Evolutionary conservation across 92 coral and sea anemone species (phyloP), one percentile per base, ranked within the genome.

Genomic region (Palythoa grandiflora): DNA sequence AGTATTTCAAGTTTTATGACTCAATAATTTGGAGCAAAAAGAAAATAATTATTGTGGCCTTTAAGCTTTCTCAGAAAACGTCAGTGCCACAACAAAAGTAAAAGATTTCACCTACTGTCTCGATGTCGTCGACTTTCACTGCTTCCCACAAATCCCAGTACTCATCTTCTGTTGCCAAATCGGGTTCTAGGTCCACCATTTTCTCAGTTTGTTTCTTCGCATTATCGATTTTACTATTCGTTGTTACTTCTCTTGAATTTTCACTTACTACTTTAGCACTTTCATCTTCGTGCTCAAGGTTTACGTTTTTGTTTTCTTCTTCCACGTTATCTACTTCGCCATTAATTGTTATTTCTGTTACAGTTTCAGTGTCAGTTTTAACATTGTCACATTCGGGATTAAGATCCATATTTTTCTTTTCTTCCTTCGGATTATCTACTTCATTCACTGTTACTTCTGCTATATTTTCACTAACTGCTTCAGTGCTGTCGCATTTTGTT

Each of bases 111-210:
- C 88, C 88, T 85, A 95, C 98, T 54, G 86, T 85, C 19, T 91
- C 92, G 85, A 93, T 74, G 73, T 93, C 90, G 57, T 95, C 98
- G n/a, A 83, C 92, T 92, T 95, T 95, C 35, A 95, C 94, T 59
- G 96, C 96, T 87, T 93, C 98, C 98, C 98, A 95, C 85, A 95
- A 88, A 73, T 93, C 93, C 98, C 98, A 95, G 79, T 95, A 95
- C 6, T 95, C 98, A 73, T 95, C 98, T 17, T 95, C 96, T 38
- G 93, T 91, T 57, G 98, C 98, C 48, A 91, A 53, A 66, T 95
- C 98, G 28, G 92, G 91, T n/a, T 87, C 78, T 36, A 70, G 53
- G 57, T 68, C 88, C 81, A 71, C 70, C 10, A 15, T 70, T 12
- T 60, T 71, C 28, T 28, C 28, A 28, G 28, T 28, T 28, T 28